These are phyloP conservation scores for Herminia tarsipennalis DNA, from an alignment of 2,888 invertebrate genomes.

Conservation along the genomic window DNA sequence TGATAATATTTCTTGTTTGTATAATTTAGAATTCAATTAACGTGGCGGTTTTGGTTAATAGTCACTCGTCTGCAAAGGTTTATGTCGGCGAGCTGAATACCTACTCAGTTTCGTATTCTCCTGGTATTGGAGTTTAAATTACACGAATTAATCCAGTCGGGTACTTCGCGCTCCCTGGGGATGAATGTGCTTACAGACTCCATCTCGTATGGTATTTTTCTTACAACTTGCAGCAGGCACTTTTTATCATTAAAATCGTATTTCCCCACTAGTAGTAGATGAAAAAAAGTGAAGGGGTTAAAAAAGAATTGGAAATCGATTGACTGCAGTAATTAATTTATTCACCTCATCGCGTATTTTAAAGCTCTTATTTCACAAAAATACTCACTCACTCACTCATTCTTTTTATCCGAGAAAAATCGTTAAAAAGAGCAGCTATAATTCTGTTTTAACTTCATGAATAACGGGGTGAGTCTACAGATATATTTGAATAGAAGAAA, in stretches of 20 bases:
- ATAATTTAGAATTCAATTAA: neutral
- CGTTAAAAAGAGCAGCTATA: too few species aligned
- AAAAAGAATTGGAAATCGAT: too few species aligned
- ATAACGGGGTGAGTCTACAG: too few species aligned
- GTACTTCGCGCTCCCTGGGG: conserved; percentile 58
- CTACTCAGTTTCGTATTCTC: conserved; percentile 69
- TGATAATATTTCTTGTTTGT: neutral
- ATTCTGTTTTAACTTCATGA: too few species aligned
- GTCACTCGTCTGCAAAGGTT: conserved; percentile 43
- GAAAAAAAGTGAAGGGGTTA: neutral
- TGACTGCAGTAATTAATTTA: too few species aligned
- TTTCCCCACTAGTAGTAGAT: neutral
- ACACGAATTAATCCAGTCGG: conserved; percentile 76
- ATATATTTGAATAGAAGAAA: too few species aligned
- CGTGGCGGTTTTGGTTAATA: neutral
- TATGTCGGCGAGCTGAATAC: conserved; percentile 52
- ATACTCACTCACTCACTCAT: too few species aligned
- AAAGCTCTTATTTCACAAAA: too few species aligned
- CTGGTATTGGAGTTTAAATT: conserved; percentile 77
- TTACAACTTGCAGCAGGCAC: conserved; percentile 14
- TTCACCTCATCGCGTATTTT: too few species aligned
- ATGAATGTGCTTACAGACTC: conserved; percentile 57
- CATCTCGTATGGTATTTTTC: conserved; percentile 50
- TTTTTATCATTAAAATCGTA: conserved; percentile 11
- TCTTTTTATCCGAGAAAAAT: too few species aligned